These are phyloP conservation scores for Chromis chromis DNA, from an alignment of 2,797 vertebrate species.

Conservation along the genomic window DNA sequence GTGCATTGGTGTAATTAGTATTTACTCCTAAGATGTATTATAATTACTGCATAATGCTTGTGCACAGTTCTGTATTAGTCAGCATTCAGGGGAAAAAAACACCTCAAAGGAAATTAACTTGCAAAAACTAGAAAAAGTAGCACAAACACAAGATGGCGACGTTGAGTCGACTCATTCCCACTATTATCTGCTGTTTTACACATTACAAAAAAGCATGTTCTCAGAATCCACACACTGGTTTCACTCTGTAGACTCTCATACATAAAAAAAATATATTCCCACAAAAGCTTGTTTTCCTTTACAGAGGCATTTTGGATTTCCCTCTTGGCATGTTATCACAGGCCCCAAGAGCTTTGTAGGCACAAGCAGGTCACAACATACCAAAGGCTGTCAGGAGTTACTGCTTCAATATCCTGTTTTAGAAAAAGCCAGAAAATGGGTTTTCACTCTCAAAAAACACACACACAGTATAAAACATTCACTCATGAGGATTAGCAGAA, in stretches of 20 bases:
- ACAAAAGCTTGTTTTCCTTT: conserved; percentile 16
- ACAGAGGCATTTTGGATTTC: not conserved
- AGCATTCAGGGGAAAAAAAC: not conserved
- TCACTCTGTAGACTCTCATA: not conserved
- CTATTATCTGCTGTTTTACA: not conserved
- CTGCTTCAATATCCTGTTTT: conserved; percentile 4
- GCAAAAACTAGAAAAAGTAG: not conserved
- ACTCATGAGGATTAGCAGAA: too few species aligned
- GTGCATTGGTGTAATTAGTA: not conserved
- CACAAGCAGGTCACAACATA: conserved; percentile 34
- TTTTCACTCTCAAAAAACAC: too few species aligned
- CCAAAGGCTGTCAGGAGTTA: conserved; percentile 2
- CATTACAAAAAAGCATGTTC: not conserved
- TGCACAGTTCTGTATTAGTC: not conserved
- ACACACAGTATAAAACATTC: too few species aligned
- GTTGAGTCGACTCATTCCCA: conserved; percentile 8
- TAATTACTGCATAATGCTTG: not conserved
- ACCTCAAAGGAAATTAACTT: not conserved
- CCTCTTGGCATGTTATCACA: conserved; percentile 33
- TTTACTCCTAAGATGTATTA: not conserved
- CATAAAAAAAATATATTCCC: conserved; percentile 1
- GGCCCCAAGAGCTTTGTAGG: conserved; percentile 5
- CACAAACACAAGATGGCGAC: conserved; percentile 13
- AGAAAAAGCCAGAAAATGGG: not conserved
- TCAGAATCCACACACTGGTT: not conserved